A percentile compares a stretch with the other conserved stretches of the same genome.
Conservation (phyloP, 2,113 vertebrate genomes). For the Cyanistes caeruleus region DNA sequence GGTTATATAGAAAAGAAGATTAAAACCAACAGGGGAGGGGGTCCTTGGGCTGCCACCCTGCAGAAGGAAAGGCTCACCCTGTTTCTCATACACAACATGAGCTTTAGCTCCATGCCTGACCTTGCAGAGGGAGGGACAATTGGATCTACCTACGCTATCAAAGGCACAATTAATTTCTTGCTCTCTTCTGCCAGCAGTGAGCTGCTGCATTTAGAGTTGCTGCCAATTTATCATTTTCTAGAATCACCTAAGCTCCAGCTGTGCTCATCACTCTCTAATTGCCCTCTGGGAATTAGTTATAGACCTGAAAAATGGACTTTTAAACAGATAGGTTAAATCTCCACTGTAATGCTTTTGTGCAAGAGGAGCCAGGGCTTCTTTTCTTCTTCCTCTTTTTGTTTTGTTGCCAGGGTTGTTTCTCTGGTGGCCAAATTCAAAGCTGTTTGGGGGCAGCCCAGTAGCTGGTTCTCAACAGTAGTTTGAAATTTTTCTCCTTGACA, state of each 20-base stretch:
- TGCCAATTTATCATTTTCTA: background rate
- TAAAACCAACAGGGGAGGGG: background rate
- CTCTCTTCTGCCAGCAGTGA: background rate
- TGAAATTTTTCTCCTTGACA: constrained; percentile 24
- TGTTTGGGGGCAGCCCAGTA: constrained; percentile 38
- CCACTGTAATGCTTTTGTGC: background rate
- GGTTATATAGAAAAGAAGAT: background rate
- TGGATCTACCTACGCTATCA: background rate
- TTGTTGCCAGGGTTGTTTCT: constrained; percentile 30
- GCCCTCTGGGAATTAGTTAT: constrained; percentile 16
- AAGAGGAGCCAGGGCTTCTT: background rate
- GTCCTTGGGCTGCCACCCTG: background rate
- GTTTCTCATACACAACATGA: background rate
- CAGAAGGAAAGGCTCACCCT: background rate
- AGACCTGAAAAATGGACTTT: constrained; percentile 30
- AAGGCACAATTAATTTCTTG: constrained; percentile 6
- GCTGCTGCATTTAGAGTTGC: background rate
- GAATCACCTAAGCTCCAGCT: constrained; percentile 24
- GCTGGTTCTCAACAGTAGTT: constrained; percentile 10
- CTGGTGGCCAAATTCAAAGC: constrained; percentile 22
- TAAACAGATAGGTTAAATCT: background rate
- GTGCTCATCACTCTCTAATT: constrained; percentile 3
- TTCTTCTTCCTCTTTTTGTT: background rate
- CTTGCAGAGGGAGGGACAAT: background rate
- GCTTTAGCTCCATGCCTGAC: background rate